Evolutionary conservation across 23 tunicate genomes (phyloP), one percentile per base, ranked within the genome.

Genomic region (Trididemnum miniatum): DNA sequence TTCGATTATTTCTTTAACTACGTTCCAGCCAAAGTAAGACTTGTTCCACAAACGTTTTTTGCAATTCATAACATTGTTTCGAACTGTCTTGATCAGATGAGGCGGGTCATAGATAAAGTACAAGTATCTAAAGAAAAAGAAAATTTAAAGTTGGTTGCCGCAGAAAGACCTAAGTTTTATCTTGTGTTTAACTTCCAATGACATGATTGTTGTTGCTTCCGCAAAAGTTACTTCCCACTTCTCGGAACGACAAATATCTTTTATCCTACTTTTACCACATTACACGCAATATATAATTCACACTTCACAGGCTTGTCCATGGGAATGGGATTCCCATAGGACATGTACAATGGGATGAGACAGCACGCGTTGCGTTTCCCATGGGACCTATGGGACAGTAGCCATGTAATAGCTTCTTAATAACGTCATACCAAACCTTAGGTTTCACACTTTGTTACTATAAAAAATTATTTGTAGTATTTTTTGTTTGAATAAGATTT

Each of bases 11-110:
- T 44, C 12, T 44, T 44, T 44, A 44, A 44, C 54, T 7, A 44
- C 54, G 54, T 44, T 44, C 54, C 54, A 44, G 15, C 54, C 54
- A 44, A 44, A 44, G 54, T 44, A 44, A 15, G 54, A 44, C 54
- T 44, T 44, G 54, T 62, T 62, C 67, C 67, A 62, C 67, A 62
- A 62, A 24, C 26, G 26, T 62, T 62, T 62, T 22, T 62, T 62
- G 67, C 28, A 62, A 62, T 62, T 62, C n/a, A 62, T 12, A 62
- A 62, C 28, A 24, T 62, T 62, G 67, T 24, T 62, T 22, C 67
- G 67, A 62, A 22, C 26, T n/a, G 29, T 20, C n/a, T 62, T 62
- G 29, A 62, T 20, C 23, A 24, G 26, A n/a, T 62, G 67, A 20
- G 67, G 29, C 29, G 29, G 67, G 29, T 62, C 67, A 20, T 20